Base-by-base conservation (phyloP, 2,113 vertebrate species). In the Hemiprocne comata region DNA sequence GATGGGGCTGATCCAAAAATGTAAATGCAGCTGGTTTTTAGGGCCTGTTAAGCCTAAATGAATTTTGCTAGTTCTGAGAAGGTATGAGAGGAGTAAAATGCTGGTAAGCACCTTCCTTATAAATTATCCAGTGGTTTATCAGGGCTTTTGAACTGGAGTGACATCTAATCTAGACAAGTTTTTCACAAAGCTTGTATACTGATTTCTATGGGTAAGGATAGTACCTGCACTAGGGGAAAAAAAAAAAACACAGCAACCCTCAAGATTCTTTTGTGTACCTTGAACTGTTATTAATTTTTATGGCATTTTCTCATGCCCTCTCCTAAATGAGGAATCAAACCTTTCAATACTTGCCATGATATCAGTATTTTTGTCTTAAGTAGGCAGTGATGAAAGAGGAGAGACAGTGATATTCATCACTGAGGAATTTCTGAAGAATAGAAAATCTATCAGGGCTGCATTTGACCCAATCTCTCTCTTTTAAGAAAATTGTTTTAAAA, bases 401-500 rank as follows among this genome's bases (percentile, higher is more conserved):
- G 75, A 57, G 58, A 80, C 38, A 70, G 69, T 0, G 2, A 67
- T 71, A 64, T 58, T 80, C 8, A 61, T 25, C 5, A 5, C 36
- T 86, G 69, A 46, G 51, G 79, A 81, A 89, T 89, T 89, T 95
- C 61, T 77, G 62, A 78, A 81, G 62, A 54, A 60, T 70, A 66
- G 83, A 89, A 96, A 74, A 93, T 62, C 64, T 50, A 85, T 69
- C 54, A 25, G 48, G 60, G 46, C 46, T 93, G 46, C 13, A 3
- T 90, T 91, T 77, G 71, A 61, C 66, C n/a, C 13, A 28, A 51
- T 88, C 17, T 85, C 21, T 88, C 17, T 85, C 21, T 91, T 61
- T 86, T 55, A 58, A 93, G 72, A 86, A 90, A 93, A 64, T 18
- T 10, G 20, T 67, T 95, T 88, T 51, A 38, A 76, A 86, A 83